These are phyloP conservation scores for Gymnoscelis rufifasciata DNA, from an alignment of 2,888 invertebrate species.

Conservation along the genomic window DNA sequence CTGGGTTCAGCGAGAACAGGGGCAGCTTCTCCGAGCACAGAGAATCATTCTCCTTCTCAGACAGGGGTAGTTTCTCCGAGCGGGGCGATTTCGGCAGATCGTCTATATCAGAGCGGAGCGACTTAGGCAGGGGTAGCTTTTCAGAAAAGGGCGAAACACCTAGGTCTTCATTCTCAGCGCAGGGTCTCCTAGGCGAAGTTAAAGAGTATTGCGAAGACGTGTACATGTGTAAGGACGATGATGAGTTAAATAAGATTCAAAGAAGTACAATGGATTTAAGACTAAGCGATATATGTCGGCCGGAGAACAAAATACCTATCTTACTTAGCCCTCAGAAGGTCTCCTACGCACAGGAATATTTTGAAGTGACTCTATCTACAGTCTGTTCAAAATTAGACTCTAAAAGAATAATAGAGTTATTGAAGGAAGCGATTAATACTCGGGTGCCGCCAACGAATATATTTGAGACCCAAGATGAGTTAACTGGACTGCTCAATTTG, in stretches of 20 bases:
- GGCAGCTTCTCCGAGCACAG: constrained; percentile 71
- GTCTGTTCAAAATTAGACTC: constrained; percentile 89
- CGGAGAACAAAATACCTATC: constrained; percentile 60
- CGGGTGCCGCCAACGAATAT: constrained; percentile 84
- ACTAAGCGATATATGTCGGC: constrained; percentile 60
- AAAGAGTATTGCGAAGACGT: constrained; percentile 67
- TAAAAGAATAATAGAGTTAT: constrained; percentile 87
- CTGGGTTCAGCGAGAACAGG: constrained; percentile 79
- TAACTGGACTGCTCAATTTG: constrained; percentile 81
- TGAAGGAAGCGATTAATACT: constrained; percentile 88
- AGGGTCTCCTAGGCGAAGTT: constrained; percentile 64
- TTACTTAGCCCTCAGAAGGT: constrained; percentile 64
- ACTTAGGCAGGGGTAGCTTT: constrained; percentile 66
- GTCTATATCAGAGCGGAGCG: constrained; percentile 78
- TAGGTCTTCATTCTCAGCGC: constrained; percentile 66
- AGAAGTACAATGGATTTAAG: constrained; percentile 68
- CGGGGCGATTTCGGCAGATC: constrained; percentile 66
- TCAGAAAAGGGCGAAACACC: constrained; percentile 72
- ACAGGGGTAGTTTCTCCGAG: constrained; percentile 70
- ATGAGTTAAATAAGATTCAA: constrained; percentile 64
- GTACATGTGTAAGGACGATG: constrained; percentile 59
- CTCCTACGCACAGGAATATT: constrained; percentile 66
- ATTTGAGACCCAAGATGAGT: constrained; percentile 62
- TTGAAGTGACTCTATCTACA: constrained; percentile 88
- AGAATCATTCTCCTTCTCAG: constrained; percentile 71